These are phyloP conservation scores for Phalera bucephala DNA, from an alignment of 2,888 invertebrate species.

Conservation along the genomic window DNA sequence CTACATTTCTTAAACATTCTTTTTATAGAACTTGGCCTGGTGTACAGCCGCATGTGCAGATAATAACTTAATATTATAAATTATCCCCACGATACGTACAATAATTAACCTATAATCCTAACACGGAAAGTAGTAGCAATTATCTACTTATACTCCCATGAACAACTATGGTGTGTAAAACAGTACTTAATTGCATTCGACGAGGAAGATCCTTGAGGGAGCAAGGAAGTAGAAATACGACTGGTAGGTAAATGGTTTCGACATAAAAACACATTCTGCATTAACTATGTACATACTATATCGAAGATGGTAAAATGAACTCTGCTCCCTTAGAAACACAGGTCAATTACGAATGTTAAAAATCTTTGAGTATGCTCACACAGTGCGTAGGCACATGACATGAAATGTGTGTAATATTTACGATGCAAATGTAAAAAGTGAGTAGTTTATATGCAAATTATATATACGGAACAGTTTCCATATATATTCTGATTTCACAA, in stretches of 20 bases:
- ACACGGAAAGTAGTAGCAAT: slow-evolving; percentile 10
- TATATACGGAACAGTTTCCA: slow-evolving; percentile 17
- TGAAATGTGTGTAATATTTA: slow-evolving; percentile 7
- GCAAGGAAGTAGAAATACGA: slow-evolving; percentile 30
- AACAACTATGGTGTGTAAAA: slow-evolving; percentile 19
- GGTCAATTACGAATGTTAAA: background rate
- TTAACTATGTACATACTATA: slow-evolving; percentile 8
- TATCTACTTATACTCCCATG: slow-evolving; percentile 17
- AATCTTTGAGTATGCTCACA: slow-evolving; percentile 5
- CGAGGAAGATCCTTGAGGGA: slow-evolving; percentile 38
- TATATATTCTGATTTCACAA: slow-evolving; percentile 9
- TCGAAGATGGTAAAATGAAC: background rate
- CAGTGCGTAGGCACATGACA: slow-evolving; percentile 12
- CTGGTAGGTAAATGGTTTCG: slow-evolving; percentile 25
- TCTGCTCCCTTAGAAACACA: background rate
- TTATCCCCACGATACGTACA: background rate
- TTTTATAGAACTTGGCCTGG: background rate
- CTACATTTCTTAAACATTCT: too few species aligned
- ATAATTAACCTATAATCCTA: slow-evolving; percentile 12
- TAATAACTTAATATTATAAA: background rate
- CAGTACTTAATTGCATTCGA: slow-evolving; percentile 11
- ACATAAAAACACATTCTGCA: slow-evolving; percentile 23
- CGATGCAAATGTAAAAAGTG: slow-evolving; percentile 18
- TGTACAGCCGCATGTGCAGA: background rate
- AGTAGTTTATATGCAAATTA: slow-evolving; percentile 23